Percentiles rank a stretch among this genome's conserved stretches.
phyloP scores from a whole-genome alignment of 2,797 vertebrate species.

The Anabas testudineus region DNA sequence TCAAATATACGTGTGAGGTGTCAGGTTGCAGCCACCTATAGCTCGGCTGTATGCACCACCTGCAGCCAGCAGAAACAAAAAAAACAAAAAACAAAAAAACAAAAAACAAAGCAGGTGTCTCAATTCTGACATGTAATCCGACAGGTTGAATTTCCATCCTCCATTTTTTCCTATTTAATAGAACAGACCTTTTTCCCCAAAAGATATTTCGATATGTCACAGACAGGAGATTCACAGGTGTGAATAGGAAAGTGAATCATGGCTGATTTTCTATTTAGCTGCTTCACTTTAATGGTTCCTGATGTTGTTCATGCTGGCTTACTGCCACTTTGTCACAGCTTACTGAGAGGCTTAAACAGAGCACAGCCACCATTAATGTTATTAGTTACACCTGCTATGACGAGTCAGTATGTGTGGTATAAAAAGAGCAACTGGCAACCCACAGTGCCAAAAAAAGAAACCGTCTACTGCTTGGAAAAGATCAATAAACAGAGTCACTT shows the following conservation, averaged over 20 bases:
- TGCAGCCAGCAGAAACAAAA: slow-evolving; percentile 19
- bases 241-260: not conserved
- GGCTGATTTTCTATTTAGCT: too few species aligned
- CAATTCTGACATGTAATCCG: slow-evolving; percentile 33
- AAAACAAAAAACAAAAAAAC: slow-evolving; percentile 2
- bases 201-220: not conserved
- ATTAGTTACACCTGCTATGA: not conserved
- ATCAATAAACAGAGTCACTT: slow-evolving; percentile 1
- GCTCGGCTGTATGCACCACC: slow-evolving; percentile 23
- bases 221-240: not conserved
- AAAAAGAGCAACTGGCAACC: not conserved
- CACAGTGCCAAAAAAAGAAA: not conserved
- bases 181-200: not conserved
- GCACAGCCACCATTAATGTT: too few species aligned
- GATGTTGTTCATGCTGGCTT: too few species aligned
- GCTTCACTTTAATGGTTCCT: too few species aligned
- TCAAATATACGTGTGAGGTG: slow-evolving; percentile 20
- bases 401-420: not conserved
- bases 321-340: not conserved
- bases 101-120: slow-evolving; percentile 12
- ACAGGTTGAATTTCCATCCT: slow-evolving; percentile 10
- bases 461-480: not conserved
- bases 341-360: not conserved
- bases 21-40: slow-evolving; percentile 51
- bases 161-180: not conserved